Conservation (phyloP, 2,113 vertebrate species). For the Cyanistes caeruleus region DNA sequence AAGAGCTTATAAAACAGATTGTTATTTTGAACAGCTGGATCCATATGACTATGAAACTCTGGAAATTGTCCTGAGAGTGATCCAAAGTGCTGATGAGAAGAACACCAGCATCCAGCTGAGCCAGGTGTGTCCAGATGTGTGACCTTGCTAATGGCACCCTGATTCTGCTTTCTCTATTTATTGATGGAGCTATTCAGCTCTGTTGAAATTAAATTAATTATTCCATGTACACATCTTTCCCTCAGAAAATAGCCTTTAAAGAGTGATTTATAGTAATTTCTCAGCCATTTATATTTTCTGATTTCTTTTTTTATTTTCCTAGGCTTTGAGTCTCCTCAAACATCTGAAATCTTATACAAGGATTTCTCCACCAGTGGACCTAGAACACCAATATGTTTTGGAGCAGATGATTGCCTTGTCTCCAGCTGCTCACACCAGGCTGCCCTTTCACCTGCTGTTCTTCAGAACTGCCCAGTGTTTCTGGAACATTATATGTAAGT, state of each 20-base stretch:
- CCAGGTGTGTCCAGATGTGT: slow-evolving; percentile 75
- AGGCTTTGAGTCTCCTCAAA: slow-evolving; percentile 90
- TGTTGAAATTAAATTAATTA: neutral
- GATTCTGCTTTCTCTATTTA: neutral
- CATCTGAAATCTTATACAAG: slow-evolving; percentile 90
- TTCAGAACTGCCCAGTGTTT: slow-evolving; percentile 86
- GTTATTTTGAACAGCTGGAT: slow-evolving; percentile 82
- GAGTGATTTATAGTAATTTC: neutral
- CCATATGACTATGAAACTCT: slow-evolving; percentile 95
- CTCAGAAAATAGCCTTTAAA: neutral
- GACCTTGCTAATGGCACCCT: neutral
- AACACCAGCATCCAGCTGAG: slow-evolving; percentile 80
- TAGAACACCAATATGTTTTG: slow-evolving; percentile 86
- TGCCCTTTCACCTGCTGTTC: slow-evolving; percentile 92
- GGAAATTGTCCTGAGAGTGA: slow-evolving; percentile 86
- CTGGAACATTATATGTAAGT: slow-evolving; percentile 93
- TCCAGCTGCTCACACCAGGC: slow-evolving; percentile 78
- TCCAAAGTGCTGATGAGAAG: slow-evolving; percentile 85
- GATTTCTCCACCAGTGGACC: slow-evolving; percentile 82
- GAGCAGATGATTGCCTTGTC: slow-evolving; percentile 81
- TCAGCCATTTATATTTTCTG: neutral
- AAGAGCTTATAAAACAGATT: neutral
- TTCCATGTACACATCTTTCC: neutral
- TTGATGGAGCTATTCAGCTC: neutral
- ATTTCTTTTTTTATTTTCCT: neutral